Evolutionary conservation across 2,113 vertebrate species (phyloP), one percentile per base, ranked within the genome.

Genomic region (Barbus barbus): DNA sequence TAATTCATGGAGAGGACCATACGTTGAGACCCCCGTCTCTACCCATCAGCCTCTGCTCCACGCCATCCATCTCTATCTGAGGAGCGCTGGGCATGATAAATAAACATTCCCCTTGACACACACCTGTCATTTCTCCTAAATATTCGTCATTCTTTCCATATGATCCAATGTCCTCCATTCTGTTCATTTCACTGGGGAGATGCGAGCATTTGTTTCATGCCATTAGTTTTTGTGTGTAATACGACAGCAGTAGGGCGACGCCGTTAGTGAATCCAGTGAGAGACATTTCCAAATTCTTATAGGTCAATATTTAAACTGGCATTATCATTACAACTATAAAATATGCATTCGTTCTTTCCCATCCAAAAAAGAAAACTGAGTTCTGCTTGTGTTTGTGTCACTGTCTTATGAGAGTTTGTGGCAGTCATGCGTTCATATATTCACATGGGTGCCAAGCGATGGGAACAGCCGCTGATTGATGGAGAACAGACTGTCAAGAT

Each of bases 51-150:
- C 81, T 79, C 73, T 18, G 74, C 56, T 78, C 79, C 84, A 12
- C 86, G 82, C 85, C 89, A 94, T 95, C 92, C 90, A 92, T 94
- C 94, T 93, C 93, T 88, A 93, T 94, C 89, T 90, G 80, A 83
- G 78, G 78, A 65, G 88, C 86, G 84, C 79, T 85, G 63, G 84
- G 82, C 65, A 16, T 93, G 93, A 94, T 90, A 93, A 91, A 91
- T 90, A 72, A 33, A 87, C 89, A 85, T 92, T 92, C 90, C 91
- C 85, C 90, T 86, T 82, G 86, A 87, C 81, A 85, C 85, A 76
- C 71, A 76, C 58, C 69, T 67, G 78, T 85, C 87, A 73, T 83
- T 84, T 85, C 51, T 77, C 24, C 56, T 82, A 86, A 88, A 88
- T 86, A 75, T 63, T 48, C 48, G 60, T 86, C 69, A 60, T 84